Percentiles rank a stretch among this genome's conserved stretches.
phyloP scores from a whole-genome alignment of 1,140 invertebrate species.

The Propsilocerus akamusi region DNA sequence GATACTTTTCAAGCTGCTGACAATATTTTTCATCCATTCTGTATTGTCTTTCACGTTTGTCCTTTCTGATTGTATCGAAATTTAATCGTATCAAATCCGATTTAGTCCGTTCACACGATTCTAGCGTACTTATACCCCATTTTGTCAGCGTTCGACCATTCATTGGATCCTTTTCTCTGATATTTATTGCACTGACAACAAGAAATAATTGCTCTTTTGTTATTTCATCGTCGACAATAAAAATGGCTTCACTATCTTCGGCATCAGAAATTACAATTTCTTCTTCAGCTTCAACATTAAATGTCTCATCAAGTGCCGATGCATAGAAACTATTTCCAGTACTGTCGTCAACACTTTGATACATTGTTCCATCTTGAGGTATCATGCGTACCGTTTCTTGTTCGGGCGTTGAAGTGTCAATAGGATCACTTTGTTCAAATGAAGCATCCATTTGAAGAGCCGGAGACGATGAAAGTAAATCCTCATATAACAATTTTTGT shows the following conservation, averaged over 20 bases:
- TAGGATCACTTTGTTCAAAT: neutral
- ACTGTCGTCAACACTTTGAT: neutral
- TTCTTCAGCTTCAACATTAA: neutral
- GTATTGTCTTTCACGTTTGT: conserved; percentile 34
- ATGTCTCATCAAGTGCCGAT: neutral
- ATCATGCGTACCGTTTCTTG: neutral
- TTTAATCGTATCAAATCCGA: conserved; percentile 33
- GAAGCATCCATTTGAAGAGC: neutral
- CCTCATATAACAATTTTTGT: conserved; percentile 14
- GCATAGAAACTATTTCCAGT: neutral
- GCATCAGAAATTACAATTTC: conserved; percentile 16
- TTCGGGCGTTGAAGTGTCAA: neutral
- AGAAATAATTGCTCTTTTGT: conserved; percentile 17
- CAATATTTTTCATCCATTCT: conserved; percentile 31
- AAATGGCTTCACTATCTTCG: conserved; percentile 18
- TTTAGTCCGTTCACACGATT: conserved; percentile 29
- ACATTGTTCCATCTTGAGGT: neutral
- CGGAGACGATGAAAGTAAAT: too few species aligned
- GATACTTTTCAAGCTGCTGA: conserved; percentile 29
- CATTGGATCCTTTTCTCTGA: conserved; percentile 21
- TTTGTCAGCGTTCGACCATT: conserved; percentile 26
- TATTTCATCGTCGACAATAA: conserved; percentile 16
- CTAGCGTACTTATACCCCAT: conserved; percentile 34
- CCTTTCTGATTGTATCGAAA: conserved; percentile 36
- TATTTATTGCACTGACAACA: conserved; percentile 18